Evolutionary conservation across 2,797 vertebrate genomes (phyloP).

Genomic region (Xenopus petersii): DNA sequence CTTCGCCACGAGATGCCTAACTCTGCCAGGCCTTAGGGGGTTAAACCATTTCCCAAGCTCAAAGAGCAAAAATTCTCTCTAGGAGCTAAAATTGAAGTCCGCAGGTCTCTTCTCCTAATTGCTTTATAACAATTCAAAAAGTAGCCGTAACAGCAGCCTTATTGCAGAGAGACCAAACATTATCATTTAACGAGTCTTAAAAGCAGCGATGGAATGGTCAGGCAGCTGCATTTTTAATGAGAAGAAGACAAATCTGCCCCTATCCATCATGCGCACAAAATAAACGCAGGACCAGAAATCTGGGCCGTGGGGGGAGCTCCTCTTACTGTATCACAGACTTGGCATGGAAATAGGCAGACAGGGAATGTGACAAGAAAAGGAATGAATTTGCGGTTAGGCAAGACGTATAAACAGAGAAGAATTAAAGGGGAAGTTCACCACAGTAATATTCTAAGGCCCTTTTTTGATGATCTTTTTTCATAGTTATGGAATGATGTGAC

Average conservation of each 20-base stretch:
- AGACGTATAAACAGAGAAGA: no score
- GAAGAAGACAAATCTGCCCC: constrained; percentile 42
- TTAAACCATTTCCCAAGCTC: constrained; percentile 26
- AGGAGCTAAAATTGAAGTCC: constrained; percentile 52
- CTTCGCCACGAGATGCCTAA: background rate
- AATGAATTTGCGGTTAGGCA: no score
- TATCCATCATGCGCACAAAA: constrained; percentile 38
- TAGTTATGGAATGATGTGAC: no score
- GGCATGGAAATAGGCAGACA: no score
- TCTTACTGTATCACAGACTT: constrained; percentile 6
- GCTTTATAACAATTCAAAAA: constrained; percentile 55
- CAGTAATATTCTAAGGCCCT: no score
- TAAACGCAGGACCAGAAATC: constrained; percentile 47
- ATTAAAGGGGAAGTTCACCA: no score
- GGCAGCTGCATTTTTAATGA: constrained; percentile 55
- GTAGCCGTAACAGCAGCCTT: constrained; percentile 48
- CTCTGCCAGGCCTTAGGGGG: constrained; percentile 1
- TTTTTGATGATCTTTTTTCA: no score
- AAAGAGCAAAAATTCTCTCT: constrained; percentile 34
- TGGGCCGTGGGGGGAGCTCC: constrained; percentile 10
- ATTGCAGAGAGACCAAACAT: constrained; percentile 49
- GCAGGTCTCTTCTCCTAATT: constrained; percentile 46
- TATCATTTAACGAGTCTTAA: constrained; percentile 55
- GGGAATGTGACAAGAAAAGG: no score
- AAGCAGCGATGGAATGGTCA: constrained; percentile 50